Base-by-base conservation (phyloP, 2,797 vertebrate genomes). In the Fistularia commersonii region DNA sequence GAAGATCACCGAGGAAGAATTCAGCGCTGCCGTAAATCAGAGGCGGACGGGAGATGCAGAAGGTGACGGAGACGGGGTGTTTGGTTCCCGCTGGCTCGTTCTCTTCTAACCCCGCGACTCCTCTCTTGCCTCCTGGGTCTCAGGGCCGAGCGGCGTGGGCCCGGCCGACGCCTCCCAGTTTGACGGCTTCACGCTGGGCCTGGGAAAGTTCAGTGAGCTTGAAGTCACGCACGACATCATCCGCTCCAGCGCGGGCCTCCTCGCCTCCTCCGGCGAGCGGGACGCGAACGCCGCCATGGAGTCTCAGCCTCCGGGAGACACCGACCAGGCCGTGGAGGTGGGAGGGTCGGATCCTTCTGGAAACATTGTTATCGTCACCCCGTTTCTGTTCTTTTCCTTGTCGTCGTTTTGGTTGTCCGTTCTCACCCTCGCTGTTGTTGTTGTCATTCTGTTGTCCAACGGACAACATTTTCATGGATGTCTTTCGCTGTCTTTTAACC, bases 231-330 rank as follows among this genome's bases (percentile, higher is more conserved):
- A 66, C 3, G 82, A 89, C 41, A 63, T 89, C 0, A 7, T 86
- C 52, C 62, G 81, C 71, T 81, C 65, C 41, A 74, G 75, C 70
- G 90, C 88, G 0, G 77, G 83, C 7, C 83, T 90, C 12, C 90
- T 87, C 6, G 42, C 62, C 11, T 79, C 76, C 8, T 35, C 79
- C 0, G 61, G 74, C 5, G 61, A 58, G 9, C 73, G 81, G 61
- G 84, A 86, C 41, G 79, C 76, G 51, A 46, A 70, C 34, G 78
- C 68, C 0, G 59, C 74, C 43, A 45, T 63, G 57, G 66, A 39
- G 0, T 76, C 73, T 10, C 75, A 68, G 61, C 49, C 79, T 31
- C 81, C 77, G 61, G 56, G 40, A 47, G 67, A 69, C 6, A 10
- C 15, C n/a, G 52, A 61, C n/a, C 31, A 12, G 37, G 42, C 0